Base-by-base conservation (phyloP, 1,140 invertebrate species). In the Periplaneta americana region DNA sequence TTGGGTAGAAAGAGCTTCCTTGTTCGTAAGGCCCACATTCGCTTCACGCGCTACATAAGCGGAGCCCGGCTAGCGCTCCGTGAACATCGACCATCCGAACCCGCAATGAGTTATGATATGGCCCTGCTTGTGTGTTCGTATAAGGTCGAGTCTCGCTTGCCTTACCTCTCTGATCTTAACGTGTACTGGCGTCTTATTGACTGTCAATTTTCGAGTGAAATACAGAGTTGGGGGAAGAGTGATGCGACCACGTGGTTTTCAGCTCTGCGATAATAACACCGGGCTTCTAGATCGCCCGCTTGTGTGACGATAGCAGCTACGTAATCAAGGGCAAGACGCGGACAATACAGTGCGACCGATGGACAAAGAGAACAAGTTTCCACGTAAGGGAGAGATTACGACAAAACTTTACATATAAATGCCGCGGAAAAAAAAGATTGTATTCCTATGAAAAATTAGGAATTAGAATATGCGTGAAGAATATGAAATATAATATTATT, bases 11-110 rank as follows among this genome's bases (percentile, higher is more conserved):
- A 75, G 18, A 36, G n/a, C 33, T 22, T 3, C 34, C 1, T 28
- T 28, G 76, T 36, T 34, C 76, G 35, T 78, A 78, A 31, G 76
- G 76, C 15, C 37, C 76, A 36, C 15, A 78, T 34, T 78, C 34
- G 76, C 76, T 78, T 28, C 76, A 18, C 76, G 37, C 76, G 0
- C 15, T 0, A 18, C 75, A 17, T 35, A 34, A 35, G 17, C 10
- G 15, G 9, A 36, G 9, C 15, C 34, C 13, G 18, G 6, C n/a
- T 15, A 31, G 22, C 11, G 37, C 10, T n/a, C 39, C 17, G 22
- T 66, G 48, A 78, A 78, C 28, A 36, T 78, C 76, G 76, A 78
- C 76, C 76, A 36, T 78, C 34, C 37, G 18, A 31, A 78, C 76
- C 13, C 28, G 35, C 76, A 78, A 28, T 39, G 76, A 37, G 35